phyloP scores from a whole-genome alignment of 2,797 vertebrate genomes.

The Ctenopoma multispine region DNA sequence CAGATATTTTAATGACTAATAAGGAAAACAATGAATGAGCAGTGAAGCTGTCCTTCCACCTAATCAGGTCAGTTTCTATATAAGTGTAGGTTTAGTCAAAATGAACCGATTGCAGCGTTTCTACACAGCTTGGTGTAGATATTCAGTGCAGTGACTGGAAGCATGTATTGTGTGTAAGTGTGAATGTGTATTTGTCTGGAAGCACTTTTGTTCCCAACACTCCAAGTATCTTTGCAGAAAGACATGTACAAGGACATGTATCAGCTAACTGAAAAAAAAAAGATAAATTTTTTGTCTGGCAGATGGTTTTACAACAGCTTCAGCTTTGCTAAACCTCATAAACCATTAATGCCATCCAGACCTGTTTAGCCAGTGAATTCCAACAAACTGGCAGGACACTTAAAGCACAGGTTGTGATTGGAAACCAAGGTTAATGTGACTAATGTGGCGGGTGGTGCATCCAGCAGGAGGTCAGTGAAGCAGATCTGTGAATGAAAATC shows the following conservation, averaged over 20 bases:
- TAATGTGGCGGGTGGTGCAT: not conserved
- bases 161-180: not conserved
- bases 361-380: not conserved
- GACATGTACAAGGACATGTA: not conserved
- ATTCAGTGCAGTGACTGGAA: conserved; percentile 18
- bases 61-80: conserved; percentile 38
- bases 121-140: conserved; percentile 22
- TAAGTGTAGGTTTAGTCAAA: conserved; percentile 48
- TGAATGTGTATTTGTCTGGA: not conserved
- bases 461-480: not conserved
- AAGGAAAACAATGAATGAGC: not conserved
- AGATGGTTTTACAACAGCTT: not conserved
- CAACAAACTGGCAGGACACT: not conserved
- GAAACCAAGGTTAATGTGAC: not conserved
- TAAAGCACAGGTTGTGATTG: not conserved
- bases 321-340: not conserved
- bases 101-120: conserved; percentile 56
- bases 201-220: not conserved
- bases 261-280: not conserved
- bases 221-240: not conserved
- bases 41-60: not conserved
- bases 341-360: not conserved
- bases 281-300: not conserved
- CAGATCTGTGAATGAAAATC: not conserved
- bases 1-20: not conserved